A percentile compares a stretch with the other conserved stretches of the same genome.
Conservation (phyloP, 1,140 invertebrate species). For the Dinothrombium tinctorium region DNA sequence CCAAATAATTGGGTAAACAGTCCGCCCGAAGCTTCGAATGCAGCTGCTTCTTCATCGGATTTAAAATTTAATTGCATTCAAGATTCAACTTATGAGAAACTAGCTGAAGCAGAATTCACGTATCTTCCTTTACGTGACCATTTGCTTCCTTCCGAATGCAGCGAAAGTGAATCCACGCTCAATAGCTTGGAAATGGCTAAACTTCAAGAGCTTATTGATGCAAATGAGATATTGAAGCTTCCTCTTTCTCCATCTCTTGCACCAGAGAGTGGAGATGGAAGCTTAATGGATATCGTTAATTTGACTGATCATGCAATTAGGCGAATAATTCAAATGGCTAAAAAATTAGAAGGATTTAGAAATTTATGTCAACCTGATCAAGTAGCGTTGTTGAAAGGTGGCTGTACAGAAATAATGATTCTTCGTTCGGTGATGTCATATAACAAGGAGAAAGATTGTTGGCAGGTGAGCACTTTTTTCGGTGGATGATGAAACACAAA, state of each 20-base stretch:
- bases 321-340: conserved; percentile 69
- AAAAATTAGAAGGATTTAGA: conserved; percentile 62
- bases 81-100: too few relatives aligned
- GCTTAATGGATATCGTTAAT: conserved; percentile 57
- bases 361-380: conserved; percentile 77
- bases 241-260: not conserved
- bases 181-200: not conserved
- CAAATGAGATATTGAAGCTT: not conserved
- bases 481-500: not conserved
- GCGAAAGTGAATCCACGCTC: not conserved
- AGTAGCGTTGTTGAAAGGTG: conserved; percentile 61
- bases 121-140: not conserved
- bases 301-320: conserved; percentile 70
- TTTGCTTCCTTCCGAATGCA: not conserved
- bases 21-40: too few relatives aligned
- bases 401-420: conserved; percentile 76
- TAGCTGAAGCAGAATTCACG: not conserved
- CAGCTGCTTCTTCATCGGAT: too few relatives aligned
- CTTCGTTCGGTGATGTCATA: conserved; percentile 63
- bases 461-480: conserved; percentile 22
- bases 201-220: not conserved
- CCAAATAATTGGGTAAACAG: too few relatives aligned
- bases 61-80: too few relatives aligned
- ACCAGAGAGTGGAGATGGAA: too few relatives aligned
- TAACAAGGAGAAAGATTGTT: conserved; percentile 52